Conservation (phyloP, 1,140 invertebrate genomes). For the Tetramorium simillimum region DNA sequence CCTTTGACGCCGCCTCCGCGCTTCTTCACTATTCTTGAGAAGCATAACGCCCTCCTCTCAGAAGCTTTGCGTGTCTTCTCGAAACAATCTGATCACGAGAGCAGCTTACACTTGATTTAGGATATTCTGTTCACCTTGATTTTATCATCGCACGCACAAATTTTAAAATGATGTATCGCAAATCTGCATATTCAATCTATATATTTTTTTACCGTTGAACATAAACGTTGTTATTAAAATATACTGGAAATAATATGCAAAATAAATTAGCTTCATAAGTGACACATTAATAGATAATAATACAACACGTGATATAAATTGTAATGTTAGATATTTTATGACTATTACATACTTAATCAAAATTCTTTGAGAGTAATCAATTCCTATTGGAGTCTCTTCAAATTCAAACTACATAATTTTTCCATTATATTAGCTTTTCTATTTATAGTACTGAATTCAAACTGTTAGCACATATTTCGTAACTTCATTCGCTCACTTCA, state of each 20-base stretch:
- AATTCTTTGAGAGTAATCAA: not conserved
- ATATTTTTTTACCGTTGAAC: not conserved
- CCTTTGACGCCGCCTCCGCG: slow-evolving; percentile 66
- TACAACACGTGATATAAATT: not conserved
- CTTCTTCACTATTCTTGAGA: slow-evolving; percentile 63
- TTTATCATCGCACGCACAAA: not conserved
- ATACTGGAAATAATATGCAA: not conserved
- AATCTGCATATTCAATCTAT: not conserved
- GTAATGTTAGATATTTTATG: not conserved
- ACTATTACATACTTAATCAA: not conserved
- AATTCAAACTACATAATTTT: not conserved
- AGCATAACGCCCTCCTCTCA: slow-evolving; percentile 49
- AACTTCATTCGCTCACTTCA: not conserved
- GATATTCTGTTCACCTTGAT: not conserved
- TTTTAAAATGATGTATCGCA: not conserved
- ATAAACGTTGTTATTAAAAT: not conserved
- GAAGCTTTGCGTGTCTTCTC: slow-evolving; percentile 52
- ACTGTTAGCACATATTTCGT: not conserved
- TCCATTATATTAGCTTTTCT: not conserved
- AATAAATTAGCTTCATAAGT: not conserved
- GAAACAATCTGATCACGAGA: slow-evolving; percentile 45
- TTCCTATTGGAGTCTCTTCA: not conserved
- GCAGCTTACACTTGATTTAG: not conserved
- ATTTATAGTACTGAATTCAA: not conserved
- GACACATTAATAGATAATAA: not conserved